These are phyloP conservation scores for Rhabdophis nuchalis DNA, from an alignment of 2,797 vertebrate species.

Conservation along the genomic window DNA sequence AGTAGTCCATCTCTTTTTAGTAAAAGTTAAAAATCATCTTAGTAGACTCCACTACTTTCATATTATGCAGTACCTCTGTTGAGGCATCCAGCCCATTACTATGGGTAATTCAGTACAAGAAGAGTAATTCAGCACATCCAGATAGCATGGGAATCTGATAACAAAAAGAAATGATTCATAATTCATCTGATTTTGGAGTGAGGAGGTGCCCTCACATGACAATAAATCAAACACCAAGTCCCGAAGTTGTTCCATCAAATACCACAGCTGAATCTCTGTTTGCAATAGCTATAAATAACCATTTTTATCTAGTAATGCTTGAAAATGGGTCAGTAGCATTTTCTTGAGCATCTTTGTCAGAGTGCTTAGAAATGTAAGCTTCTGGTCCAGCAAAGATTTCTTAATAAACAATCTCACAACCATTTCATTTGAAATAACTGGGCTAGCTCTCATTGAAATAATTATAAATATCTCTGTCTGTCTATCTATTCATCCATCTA, in stretches of 20 bases:
- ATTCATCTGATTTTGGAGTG: not conserved
- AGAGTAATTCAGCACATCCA: not conserved
- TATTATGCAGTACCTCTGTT: not conserved
- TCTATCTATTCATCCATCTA: not conserved
- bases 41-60: not conserved
- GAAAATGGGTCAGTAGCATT: not conserved
- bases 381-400: not conserved
- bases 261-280: not conserved
- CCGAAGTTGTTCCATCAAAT: not conserved
- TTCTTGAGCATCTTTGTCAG: not conserved
- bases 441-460: not conserved
- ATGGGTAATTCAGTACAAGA: not conserved
- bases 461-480: not conserved
- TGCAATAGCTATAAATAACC: not conserved
- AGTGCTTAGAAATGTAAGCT: not conserved
- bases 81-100: not conserved
- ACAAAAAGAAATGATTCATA: not conserved
- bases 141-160: not conserved
- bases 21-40: not conserved
- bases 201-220: not conserved
- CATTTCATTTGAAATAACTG: not conserved
- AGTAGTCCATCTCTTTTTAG: not conserved
- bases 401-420: not conserved
- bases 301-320: not conserved
- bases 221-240: not conserved